Conservation (phyloP, 2,797 vertebrate genomes). For the Hapalemur alaotrensis region DNA sequence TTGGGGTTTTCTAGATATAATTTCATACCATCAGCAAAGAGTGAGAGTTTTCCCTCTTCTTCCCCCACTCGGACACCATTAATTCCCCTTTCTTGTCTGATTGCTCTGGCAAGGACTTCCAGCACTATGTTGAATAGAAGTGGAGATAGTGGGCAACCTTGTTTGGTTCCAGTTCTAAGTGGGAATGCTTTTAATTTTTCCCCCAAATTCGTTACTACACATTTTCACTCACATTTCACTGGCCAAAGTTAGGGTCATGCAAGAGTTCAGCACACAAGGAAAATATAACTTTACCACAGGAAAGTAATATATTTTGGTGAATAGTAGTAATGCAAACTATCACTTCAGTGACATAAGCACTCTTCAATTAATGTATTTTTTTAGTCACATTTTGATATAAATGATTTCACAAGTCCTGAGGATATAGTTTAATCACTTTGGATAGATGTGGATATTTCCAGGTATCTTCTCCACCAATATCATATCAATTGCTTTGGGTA, state of each 20-base stretch:
- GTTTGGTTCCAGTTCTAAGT: no score
- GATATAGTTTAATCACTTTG: neutral
- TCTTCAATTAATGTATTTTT: neutral
- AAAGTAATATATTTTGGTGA: neutral
- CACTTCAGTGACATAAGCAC: neutral
- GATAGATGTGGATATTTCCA: neutral
- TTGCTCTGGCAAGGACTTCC: no score
- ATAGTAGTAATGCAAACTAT: neutral
- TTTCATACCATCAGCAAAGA: no score
- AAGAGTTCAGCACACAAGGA: neutral
- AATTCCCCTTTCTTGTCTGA: no score
- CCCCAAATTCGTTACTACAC: neutral
- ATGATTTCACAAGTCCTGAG: neutral
- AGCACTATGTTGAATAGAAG: no score
- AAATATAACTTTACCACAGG: neutral
- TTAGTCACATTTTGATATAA: neutral
- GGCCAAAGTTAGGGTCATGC: neutral
- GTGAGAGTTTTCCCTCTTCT: no score
- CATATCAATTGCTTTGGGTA: neutral
- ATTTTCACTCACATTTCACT: neutral
- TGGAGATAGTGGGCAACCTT: no score
- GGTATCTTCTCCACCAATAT: neutral
- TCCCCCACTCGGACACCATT: no score
- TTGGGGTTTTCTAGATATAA: no score
- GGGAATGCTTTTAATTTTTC: no score